phyloP scores from a whole-genome alignment of 35 echinoderm and acorn worm genomes.

The Ophiothrix spiculata region DNA sequence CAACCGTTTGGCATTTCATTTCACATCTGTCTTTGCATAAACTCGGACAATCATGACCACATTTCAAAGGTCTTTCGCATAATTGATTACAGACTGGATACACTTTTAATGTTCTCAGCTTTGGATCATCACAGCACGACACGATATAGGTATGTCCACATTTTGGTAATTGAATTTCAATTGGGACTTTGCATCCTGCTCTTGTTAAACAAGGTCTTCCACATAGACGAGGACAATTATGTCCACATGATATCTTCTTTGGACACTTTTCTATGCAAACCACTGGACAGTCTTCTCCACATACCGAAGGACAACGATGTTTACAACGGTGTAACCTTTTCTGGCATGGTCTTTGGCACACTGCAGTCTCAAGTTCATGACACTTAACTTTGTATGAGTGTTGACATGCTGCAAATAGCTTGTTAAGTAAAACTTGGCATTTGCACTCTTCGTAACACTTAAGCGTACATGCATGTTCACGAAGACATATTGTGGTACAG shows the following conservation, averaged over 20 bases:
- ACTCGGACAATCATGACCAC: constrained; percentile 12
- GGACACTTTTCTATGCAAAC: constrained; percentile 1
- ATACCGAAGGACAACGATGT: neutral
- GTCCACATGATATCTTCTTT: constrained; percentile 20
- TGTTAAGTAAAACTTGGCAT: neutral
- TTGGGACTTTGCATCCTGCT: neutral
- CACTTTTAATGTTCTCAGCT: neutral
- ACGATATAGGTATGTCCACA: neutral
- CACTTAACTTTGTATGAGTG: neutral
- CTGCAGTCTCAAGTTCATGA: neutral
- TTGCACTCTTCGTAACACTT: constrained; percentile 12
- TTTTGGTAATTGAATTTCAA: neutral
- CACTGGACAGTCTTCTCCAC: neutral
- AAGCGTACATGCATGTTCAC: neutral
- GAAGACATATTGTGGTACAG: constrained; percentile 37
- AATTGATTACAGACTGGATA: neutral
- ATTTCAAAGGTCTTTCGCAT: neutral
- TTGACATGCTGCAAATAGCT: constrained; percentile 1
- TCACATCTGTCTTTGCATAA: constrained; percentile 11
- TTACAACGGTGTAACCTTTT: constrained; percentile 15
- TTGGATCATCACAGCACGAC: neutral
- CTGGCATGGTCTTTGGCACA: neutral
- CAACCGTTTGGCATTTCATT: constrained; percentile 6
- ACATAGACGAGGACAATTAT: neutral
- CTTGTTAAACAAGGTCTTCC: neutral